phyloP scores from a whole-genome alignment of 2,797 vertebrate species.

The Poecile montanus region DNA sequence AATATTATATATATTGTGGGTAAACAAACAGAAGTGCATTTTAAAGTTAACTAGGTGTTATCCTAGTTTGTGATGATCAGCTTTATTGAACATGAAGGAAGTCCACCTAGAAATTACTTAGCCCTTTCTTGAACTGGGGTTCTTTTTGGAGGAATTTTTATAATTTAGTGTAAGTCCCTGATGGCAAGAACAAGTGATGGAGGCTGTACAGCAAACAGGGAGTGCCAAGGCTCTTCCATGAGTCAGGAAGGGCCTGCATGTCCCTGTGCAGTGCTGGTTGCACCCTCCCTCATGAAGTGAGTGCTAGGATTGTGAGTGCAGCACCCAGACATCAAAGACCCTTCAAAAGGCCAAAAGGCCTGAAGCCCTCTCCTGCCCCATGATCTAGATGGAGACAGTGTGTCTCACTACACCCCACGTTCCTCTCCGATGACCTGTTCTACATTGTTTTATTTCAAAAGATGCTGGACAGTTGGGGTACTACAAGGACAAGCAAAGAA shows the following conservation, averaged over 20 bases:
- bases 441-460: not conserved
- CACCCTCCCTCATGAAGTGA: not conserved
- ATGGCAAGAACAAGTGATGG: not conserved
- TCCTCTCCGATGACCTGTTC: not conserved
- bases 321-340: not conserved
- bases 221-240: not conserved
- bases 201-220: not conserved
- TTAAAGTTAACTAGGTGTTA: not conserved
- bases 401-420: not conserved
- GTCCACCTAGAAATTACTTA: not conserved
- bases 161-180: not conserved
- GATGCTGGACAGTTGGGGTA: not conserved
- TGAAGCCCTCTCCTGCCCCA: not conserved
- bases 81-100: not conserved
- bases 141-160: not conserved
- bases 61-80: not conserved
- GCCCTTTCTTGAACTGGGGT: not conserved
- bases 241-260: fast-evolving
- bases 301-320: not conserved
- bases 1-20: not conserved
- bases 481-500: not conserved
- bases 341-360: not conserved
- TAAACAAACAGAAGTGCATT: not conserved
- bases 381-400: not conserved
- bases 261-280: not conserved